Base-by-base conservation (phyloP, 2,888 invertebrate genomes). In the Colletes collaris region DNA sequence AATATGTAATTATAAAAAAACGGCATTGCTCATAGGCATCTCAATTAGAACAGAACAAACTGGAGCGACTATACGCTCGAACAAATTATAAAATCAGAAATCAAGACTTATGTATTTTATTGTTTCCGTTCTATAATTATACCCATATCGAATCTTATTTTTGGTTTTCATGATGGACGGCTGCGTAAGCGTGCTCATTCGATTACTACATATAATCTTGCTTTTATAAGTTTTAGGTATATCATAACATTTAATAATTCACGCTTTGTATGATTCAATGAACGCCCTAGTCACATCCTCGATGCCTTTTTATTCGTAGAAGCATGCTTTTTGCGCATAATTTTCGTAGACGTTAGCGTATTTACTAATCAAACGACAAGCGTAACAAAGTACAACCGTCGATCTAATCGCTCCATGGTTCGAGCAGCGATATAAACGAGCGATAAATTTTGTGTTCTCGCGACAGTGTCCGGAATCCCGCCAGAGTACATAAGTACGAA, bases 401-500 rank as follows among this genome's bases (percentile, higher is more conserved):
- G 10, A 49, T 0, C 8, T 3, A 13, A 0, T 4, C 8, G 27
- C 27, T 27, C 27, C 27, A n/a, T 13, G 16, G 11, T 8, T 27
- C 27, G 27, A 10, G 2, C 6, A 40, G 3, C 19, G 10, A 11
- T 3, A 1, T 2, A 53, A 46, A 35, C 35, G 13, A 16, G 13
- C 2, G 19, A 13, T 53, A 50, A 55, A 59, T 44, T 4, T 58
- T 13, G 6, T 50, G 6, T 64, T 80, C 7, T 49, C 52, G 50
- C 35, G 11, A 56, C 79, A 93, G 93, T 92, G 91, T 90, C 92
- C 71, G 92, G 92, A 64, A 91, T 92, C 60, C 92, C 91, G 11
- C 92, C 93, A 40, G 93, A 93, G 80, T 93, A 92, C 80, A 93
- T 93, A 87, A 93, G 91, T 73, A 90, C 92, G 76, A 93, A 89